A percentile compares a stretch with the other conserved stretches of the same genome.
Conservation (phyloP, 2,113 vertebrate species). For the Neogale vison region DNA sequence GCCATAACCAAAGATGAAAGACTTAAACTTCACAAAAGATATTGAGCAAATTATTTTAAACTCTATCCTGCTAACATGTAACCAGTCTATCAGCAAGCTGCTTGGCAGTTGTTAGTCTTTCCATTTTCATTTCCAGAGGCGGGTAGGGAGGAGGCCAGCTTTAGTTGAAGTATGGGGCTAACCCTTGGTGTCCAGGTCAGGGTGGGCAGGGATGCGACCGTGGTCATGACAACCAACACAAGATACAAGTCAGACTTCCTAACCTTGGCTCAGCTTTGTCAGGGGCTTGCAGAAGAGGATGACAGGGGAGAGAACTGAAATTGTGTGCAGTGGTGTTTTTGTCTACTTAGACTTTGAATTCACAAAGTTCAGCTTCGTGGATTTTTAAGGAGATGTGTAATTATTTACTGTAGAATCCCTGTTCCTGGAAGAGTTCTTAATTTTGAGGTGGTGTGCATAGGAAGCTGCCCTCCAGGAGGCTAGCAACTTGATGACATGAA, state of each 20-base stretch:
- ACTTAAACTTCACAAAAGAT: not conserved
- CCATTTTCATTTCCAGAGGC: not conserved
- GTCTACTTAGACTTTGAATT: not conserved
- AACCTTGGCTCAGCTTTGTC: not conserved
- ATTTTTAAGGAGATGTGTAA: not conserved
- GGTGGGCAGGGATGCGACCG: too few species aligned
- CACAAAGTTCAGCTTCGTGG: not conserved
- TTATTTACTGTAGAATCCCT: not conserved
- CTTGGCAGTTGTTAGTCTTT: not conserved
- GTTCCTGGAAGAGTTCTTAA: not conserved
- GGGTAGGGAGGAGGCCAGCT: not conserved
- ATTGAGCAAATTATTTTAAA: not conserved
- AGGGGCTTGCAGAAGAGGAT: not conserved
- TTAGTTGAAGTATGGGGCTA: not conserved
- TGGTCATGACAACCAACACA: not conserved
- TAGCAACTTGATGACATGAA: not conserved
- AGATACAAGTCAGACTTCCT: not conserved
- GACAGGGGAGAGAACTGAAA: not conserved
- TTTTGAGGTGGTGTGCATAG: not conserved
- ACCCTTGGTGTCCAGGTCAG: not conserved
- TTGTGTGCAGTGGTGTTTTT: not conserved
- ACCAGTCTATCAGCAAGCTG: not conserved
- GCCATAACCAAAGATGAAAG: not conserved
- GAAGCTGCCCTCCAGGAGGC: not conserved
- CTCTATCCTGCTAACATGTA: not conserved